These are phyloP conservation scores for Trachymyrmex septentrionalis DNA, from an alignment of 1,140 invertebrate species.

Conservation along the genomic window DNA sequence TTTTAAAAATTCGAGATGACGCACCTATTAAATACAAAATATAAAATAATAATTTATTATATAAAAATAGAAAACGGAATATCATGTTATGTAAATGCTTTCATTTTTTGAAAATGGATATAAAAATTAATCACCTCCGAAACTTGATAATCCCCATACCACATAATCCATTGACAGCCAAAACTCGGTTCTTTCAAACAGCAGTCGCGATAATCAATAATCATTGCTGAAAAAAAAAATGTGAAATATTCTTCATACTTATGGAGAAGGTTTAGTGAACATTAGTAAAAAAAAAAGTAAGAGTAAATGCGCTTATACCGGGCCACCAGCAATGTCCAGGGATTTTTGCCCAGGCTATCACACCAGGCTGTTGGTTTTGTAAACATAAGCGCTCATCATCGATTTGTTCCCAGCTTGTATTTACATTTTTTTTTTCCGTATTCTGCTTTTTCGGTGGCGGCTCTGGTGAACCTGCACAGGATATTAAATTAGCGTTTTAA, in stretches of 20 bases:
- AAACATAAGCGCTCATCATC: slow-evolving; percentile 74
- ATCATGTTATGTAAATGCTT: not conserved
- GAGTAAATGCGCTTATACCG: slow-evolving; percentile 68
- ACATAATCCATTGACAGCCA: slow-evolving; percentile 84
- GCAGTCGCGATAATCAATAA: slow-evolving; percentile 82
- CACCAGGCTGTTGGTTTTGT: slow-evolving; percentile 79
- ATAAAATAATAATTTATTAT: slow-evolving; percentile 52
- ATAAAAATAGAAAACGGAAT: slow-evolving; percentile 18
- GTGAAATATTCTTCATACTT: slow-evolving; percentile 1
- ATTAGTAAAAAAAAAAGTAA: not conserved
- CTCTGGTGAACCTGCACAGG: slow-evolving; percentile 19
- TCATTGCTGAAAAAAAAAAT: slow-evolving; percentile 77
- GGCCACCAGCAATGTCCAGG: slow-evolving; percentile 83
- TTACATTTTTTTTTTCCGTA: slow-evolving; percentile 62
- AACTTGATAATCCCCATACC: slow-evolving; percentile 83
- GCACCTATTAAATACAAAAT: slow-evolving; percentile 63
- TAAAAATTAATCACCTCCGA: slow-evolving; percentile 76
- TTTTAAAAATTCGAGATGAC: slow-evolving; percentile 71
- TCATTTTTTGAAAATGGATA: not conserved
- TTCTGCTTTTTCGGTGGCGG: slow-evolving; percentile 46
- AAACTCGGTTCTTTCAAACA: slow-evolving; percentile 81
- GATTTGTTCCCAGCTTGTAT: slow-evolving; percentile 19
- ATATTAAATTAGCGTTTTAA: not conserved
- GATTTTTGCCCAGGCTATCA: slow-evolving; percentile 83
- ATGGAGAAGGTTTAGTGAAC: not conserved